Percentiles rank a stretch among this genome's conserved stretches.
These are phyloP conservation scores for Elephantulus edwardii DNA, from an alignment of 2,113 vertebrate genomes.

Conservation along the genomic window DNA sequence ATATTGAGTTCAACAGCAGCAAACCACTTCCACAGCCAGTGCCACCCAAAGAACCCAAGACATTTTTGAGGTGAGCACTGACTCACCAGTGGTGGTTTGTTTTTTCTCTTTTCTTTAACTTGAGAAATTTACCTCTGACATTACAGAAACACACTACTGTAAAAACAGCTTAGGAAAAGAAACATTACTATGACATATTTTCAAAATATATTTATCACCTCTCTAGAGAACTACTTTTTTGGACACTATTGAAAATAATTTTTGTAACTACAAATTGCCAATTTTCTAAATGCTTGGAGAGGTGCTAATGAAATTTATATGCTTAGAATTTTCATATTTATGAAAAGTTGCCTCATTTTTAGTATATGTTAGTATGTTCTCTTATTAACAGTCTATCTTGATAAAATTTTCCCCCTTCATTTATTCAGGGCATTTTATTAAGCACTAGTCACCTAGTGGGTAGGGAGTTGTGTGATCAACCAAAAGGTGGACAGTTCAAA, in stretches of 20 bases:
- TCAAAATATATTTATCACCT: constrained; percentile 76
- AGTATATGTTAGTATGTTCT: constrained; percentile 73
- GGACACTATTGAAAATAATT: constrained; percentile 69
- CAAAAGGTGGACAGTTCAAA: too few relatives aligned
- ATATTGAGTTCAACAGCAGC: constrained; percentile 98
- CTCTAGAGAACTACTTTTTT: constrained; percentile 85
- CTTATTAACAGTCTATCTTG: constrained; percentile 63
- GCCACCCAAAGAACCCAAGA: constrained; percentile 98
- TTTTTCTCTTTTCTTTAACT: constrained; percentile 71
- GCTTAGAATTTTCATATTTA: constrained; percentile 80
- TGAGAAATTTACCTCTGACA: constrained; percentile 72
- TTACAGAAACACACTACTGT: constrained; percentile 73
- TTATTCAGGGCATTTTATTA: constrained; percentile 60
- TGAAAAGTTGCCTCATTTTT: constrained; percentile 73
- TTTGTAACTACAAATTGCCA: constrained; percentile 28
- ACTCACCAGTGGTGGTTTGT: constrained; percentile 81
- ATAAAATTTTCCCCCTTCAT: constrained; percentile 58
- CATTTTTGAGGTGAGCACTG: constrained; percentile 98
- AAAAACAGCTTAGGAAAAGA: constrained; percentile 73
- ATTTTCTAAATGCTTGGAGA: constrained; percentile 54
- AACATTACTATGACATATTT: constrained; percentile 73
- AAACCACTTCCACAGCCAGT: constrained; percentile 97
- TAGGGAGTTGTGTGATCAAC: too few relatives aligned
- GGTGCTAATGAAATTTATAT: constrained; percentile 70
- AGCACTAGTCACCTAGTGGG: too few relatives aligned